phyloP scores from a whole-genome alignment of 1,140 invertebrate genomes.

The Homalodisca vitripennis region DNA sequence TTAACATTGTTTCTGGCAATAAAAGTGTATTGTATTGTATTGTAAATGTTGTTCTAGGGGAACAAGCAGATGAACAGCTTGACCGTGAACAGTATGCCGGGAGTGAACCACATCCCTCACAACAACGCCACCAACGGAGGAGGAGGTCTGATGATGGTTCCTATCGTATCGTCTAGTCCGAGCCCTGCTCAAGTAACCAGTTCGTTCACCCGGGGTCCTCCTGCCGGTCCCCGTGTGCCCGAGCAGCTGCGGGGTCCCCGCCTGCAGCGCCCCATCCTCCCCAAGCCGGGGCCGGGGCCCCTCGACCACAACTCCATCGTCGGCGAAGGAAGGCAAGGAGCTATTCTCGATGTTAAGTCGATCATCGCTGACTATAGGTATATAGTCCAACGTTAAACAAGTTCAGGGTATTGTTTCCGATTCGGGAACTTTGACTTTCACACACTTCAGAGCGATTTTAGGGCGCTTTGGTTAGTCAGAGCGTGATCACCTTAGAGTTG shows the following conservation, averaged over 20 bases:
- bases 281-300: slow-evolving; percentile 41
- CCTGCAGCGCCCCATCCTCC: slow-evolving; percentile 45
- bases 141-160: slow-evolving; percentile 40
- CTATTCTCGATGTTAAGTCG: slow-evolving; percentile 75
- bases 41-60: too few species aligned
- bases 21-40: too few species aligned
- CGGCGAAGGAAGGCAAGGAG: slow-evolving; percentile 67
- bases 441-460: too few species aligned
- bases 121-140: too few species aligned
- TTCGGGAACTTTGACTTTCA: too few species aligned
- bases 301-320: slow-evolving; percentile 48
- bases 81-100: too few species aligned
- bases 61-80: too few species aligned
- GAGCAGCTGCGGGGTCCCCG: background rate
- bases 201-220: slow-evolving; percentile 12
- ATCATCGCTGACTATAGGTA: slow-evolving; percentile 74
- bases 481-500: too few species aligned
- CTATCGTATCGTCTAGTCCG: slow-evolving; percentile 40
- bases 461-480: too few species aligned
- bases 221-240: slow-evolving; percentile 38
- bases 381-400: background rate
- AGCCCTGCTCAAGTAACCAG: too few species aligned
- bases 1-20: too few species aligned
- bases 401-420: background rate
- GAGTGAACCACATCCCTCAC: too few species aligned